phyloP scores from a whole-genome alignment of 2,888 invertebrate genomes.

The Ashinkailepas kermadecensis region DNA sequence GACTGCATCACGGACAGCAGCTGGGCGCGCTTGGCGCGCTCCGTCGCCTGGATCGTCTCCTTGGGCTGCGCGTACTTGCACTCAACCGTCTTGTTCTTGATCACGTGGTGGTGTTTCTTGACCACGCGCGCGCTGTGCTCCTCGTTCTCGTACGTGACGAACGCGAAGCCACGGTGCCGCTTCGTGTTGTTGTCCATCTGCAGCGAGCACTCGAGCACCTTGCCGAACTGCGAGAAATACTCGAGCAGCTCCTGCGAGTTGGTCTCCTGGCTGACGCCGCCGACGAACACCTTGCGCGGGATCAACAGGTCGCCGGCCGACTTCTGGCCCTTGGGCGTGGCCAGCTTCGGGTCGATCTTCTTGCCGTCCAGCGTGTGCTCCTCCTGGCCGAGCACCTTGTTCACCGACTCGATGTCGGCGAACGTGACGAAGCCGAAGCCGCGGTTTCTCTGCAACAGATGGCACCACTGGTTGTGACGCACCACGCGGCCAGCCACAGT shows the following conservation, averaged over 20 bases:
- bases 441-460: slow-evolving; percentile 67
- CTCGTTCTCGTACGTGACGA: slow-evolving; percentile 84
- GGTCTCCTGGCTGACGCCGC: slow-evolving; percentile 85
- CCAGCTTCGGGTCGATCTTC: slow-evolving; percentile 89
- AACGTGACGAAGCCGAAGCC: slow-evolving; percentile 92
- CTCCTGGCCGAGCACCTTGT: slow-evolving; percentile 81
- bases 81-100: slow-evolving; percentile 83
- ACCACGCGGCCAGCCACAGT: too few relatives aligned
- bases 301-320: slow-evolving; percentile 54
- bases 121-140: slow-evolving; percentile 88
- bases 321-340: slow-evolving; percentile 77
- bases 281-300: slow-evolving; percentile 86
- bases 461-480: too few relatives aligned
- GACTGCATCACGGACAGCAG: slow-evolving; percentile 54
- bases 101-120: slow-evolving; percentile 85
- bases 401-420: slow-evolving; percentile 80
- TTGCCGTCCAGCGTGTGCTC: slow-evolving; percentile 87
- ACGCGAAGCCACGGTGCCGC: slow-evolving; percentile 81
- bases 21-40: slow-evolving; percentile 62
- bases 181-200: slow-evolving; percentile 90
- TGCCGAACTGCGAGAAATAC: slow-evolving; percentile 82
- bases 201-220: slow-evolving; percentile 50
- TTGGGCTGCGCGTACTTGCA: slow-evolving; percentile 89
- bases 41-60: slow-evolving; percentile 67
- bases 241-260: slow-evolving; percentile 83